phyloP scores from a whole-genome alignment of 2,113 vertebrate species.

The Camelus bactrianus region DNA sequence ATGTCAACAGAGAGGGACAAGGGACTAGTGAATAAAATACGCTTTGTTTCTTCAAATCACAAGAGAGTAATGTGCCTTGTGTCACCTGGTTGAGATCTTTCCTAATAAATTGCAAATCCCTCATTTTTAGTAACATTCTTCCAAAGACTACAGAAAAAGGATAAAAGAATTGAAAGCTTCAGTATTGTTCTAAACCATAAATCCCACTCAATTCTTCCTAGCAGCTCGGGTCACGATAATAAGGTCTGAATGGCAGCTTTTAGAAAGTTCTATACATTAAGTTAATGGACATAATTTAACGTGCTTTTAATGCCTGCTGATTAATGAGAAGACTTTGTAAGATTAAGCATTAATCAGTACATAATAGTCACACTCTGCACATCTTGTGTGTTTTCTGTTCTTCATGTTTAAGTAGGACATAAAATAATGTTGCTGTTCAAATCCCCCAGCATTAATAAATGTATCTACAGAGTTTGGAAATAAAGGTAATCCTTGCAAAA shows the following conservation, averaged over 20 bases:
- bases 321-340: background rate
- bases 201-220: background rate
- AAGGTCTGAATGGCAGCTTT: background rate
- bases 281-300: background rate
- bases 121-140: background rate
- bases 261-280: background rate
- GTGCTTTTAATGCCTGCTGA: background rate
- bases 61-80: background rate
- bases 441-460: background rate
- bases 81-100: background rate
- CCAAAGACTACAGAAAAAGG: background rate
- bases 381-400: background rate
- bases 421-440: background rate
- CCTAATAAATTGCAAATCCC: constrained; percentile 20
- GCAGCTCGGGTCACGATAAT: background rate
- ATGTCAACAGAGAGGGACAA: background rate
- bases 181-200: background rate
- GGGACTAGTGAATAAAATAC: background rate
- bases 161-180: constrained; percentile 34
- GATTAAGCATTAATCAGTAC: background rate
- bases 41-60: constrained; percentile 29
- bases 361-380: background rate
- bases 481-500: background rate
- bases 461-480: background rate
- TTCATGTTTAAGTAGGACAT: background rate